Percentiles rank a stretch among this genome's conserved stretches.
These are phyloP conservation scores for Tethya wilhelma DNA, from an alignment of 37 sponge, comb jelly and placozoan species.

Conservation along the genomic window DNA sequence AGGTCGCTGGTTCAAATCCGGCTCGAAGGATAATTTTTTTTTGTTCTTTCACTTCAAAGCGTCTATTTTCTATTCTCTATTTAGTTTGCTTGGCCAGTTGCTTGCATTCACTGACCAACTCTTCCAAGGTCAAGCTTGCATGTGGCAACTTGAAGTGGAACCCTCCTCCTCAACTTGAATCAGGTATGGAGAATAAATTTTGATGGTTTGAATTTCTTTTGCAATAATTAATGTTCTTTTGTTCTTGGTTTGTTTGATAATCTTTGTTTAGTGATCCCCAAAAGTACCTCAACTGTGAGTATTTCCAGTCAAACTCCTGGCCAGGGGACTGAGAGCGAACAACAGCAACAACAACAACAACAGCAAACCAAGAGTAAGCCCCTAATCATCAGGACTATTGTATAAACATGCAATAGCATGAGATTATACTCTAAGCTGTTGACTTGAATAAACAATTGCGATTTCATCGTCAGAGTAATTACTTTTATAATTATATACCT, in stretches of 20 bases:
- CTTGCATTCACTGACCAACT: constrained; percentile 74
- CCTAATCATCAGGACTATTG: too few species aligned
- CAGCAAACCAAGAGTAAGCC: too few species aligned
- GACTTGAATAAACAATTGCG: too few species aligned
- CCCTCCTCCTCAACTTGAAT: constrained; percentile 30
- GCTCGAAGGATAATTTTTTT: neutral
- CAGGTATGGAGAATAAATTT: neutral
- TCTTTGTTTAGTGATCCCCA: constrained; percentile 8
- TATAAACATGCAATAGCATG: too few species aligned
- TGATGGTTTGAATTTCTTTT: neutral
- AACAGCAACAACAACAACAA: constrained; percentile 35
- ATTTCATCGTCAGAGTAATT: too few species aligned
- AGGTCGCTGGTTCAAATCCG: too few species aligned
- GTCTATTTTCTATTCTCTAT: too few species aligned
- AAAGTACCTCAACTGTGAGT: constrained; percentile 26
- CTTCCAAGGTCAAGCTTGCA: constrained; percentile 48
- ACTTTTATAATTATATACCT: too few species aligned
- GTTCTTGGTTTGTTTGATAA: too few species aligned
- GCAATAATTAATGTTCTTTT: neutral
- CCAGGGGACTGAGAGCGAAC: neutral
- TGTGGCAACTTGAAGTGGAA: constrained; percentile 68
- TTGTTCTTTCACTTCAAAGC: too few species aligned
- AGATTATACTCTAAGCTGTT: too few species aligned
- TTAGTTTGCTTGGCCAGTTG: constrained; percentile 71
- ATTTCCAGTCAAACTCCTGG: constrained; percentile 20